Conservation (phyloP, 2,113 vertebrate genomes). For the Vidua macroura region DNA sequence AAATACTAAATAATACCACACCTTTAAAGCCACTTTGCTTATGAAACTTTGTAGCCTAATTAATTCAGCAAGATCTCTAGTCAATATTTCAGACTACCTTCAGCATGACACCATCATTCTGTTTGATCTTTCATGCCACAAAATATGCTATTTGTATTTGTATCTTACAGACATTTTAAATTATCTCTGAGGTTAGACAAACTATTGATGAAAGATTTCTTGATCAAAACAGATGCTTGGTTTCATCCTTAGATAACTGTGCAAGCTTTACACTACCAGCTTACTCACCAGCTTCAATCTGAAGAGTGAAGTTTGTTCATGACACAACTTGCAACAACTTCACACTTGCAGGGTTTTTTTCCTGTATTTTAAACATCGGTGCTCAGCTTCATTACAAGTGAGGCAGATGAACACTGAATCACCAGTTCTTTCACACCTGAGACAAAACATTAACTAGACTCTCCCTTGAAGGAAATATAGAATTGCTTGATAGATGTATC, state of each 20-base stretch:
- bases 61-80: neutral
- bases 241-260: neutral
- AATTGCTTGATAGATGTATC: neutral
- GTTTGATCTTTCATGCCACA: neutral
- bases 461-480: neutral
- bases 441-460: neutral
- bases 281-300: neutral
- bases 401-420: neutral
- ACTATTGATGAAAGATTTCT: slow-evolving; percentile 5
- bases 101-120: neutral
- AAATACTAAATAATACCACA: neutral
- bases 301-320: neutral
- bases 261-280: neutral
- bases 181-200: slow-evolving; percentile 1
- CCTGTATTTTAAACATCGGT: neutral
- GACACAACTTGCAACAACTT: neutral
- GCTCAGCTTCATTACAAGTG: neutral
- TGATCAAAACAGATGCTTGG: neutral
- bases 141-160: neutral
- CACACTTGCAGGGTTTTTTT: neutral
- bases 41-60: slow-evolving; percentile 12
- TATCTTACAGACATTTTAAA: slow-evolving; percentile 32
- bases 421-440: neutral
- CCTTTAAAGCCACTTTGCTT: neutral
- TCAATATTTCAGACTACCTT: slow-evolving; percentile 10